A percentile compares a stretch with the other conserved stretches of the same genome.
Conservation (phyloP, 2,888 invertebrate species). For the Neoascia interrupta region DNA sequence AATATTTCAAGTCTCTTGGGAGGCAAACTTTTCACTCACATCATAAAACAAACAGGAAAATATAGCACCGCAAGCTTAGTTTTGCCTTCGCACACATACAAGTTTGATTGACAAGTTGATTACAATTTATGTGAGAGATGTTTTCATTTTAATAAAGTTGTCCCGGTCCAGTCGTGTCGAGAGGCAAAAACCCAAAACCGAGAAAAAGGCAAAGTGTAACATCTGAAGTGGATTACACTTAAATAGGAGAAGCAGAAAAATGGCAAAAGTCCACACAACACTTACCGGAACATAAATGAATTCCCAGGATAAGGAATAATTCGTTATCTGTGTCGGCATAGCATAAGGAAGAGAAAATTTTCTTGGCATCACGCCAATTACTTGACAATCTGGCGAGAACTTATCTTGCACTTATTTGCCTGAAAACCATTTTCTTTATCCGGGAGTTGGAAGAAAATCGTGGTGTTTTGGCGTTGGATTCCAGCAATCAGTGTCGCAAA, state of each 20-base stretch:
- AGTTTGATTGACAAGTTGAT: too few species aligned
- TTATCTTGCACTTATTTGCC: constrained; percentile 3
- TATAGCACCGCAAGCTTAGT: too few species aligned
- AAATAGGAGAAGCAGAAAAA: neutral
- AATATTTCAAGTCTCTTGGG: too few species aligned
- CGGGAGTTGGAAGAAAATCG: neutral
- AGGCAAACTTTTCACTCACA: too few species aligned
- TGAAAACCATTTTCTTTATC: constrained; percentile 1
- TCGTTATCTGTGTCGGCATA: constrained; percentile 21
- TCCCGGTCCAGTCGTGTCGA: too few species aligned
- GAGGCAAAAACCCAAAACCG: too few species aligned
- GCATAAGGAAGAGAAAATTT: constrained; percentile 25
- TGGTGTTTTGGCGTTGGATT: neutral
- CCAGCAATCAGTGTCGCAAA: constrained; percentile 6
- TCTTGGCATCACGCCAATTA: constrained; percentile 30
- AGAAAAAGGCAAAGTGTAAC: neutral
- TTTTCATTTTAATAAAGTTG: too few species aligned
- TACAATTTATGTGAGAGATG: too few species aligned
- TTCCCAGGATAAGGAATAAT: neutral
- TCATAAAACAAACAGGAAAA: too few species aligned
- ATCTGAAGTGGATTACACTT: neutral
- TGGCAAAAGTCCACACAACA: neutral
- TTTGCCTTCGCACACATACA: too few species aligned
- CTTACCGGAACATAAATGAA: neutral
- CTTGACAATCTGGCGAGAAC: constrained; percentile 21